Evolutionary conservation across 2,888 invertebrate species (phyloP), one percentile per base, ranked within the genome.

Genomic region (Drosophila incognita): DNA sequence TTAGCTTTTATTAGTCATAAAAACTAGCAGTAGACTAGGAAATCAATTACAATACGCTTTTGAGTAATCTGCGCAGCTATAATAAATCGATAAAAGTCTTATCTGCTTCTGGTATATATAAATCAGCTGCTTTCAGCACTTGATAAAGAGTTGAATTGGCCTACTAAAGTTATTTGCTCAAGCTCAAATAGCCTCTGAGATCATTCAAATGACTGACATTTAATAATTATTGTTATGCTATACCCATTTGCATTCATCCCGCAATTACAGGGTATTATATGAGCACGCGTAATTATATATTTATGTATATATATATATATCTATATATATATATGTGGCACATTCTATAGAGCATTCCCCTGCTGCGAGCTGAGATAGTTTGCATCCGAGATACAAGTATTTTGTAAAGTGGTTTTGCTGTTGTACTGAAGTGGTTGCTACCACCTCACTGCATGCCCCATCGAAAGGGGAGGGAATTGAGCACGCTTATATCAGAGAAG

Each of bases 331-430:
- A 29, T 36, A 36, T 60, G 31, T n/a, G 8, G 29, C 49, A 57
- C 27, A 38, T 56, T 27, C 54, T 57, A 64, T 57, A 49, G 52
- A 49, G 40, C 51, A 60, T 64, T 68, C 63, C 42, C 59, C 63
- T 21, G 48, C 57, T 69, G 49, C 46, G n/a, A 46, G 62, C 35
- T 18, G 40, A 65, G 64, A 77, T 75, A 70, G 66, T 75, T 67
- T 66, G 59, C 70, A 70, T 31, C 36, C 57, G 33, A 60, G 60
- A 63, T 33, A 51, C 64, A 67, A 75, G 64, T 64, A 70, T 67
- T 79, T 69, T 42, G 60, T 61, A 67, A 71, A 78, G 71, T 80
- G 80, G 72, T 76, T 71, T 64, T 49, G 42, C 61, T 52, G 27
- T 48, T 61, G 29, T 33, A 35, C 35, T 60, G n/a, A 36, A 66